Percentiles rank a stretch among this genome's conserved stretches.
These are phyloP conservation scores for Dasypolia templi DNA, from an alignment of 2,888 invertebrate genomes.

Conservation along the genomic window DNA sequence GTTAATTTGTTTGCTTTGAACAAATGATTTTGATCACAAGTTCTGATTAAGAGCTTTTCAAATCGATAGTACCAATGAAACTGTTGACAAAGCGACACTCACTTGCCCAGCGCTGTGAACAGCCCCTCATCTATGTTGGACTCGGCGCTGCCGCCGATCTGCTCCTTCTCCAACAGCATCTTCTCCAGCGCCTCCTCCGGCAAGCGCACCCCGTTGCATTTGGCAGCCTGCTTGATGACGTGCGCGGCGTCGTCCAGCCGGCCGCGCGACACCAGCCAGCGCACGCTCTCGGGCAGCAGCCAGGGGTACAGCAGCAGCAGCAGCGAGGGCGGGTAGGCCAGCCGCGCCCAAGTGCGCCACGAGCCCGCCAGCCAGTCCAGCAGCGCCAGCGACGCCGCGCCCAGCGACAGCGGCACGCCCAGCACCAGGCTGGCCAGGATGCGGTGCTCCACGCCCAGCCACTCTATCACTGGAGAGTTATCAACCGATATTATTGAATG, in stretches of 20 bases:
- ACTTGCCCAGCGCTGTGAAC: slow-evolving; percentile 81
- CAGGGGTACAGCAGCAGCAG: slow-evolving; percentile 92
- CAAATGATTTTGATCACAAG: neutral
- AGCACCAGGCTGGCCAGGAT: slow-evolving; percentile 93
- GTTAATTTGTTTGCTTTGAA: neutral
- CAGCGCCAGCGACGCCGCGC: slow-evolving; percentile 92
- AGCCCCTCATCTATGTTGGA: slow-evolving; percentile 80
- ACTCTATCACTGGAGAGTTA: slow-evolving; percentile 92
- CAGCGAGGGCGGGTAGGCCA: slow-evolving; percentile 93
- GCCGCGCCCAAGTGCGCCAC: slow-evolving; percentile 93
- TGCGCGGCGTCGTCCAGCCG: slow-evolving; percentile 91
- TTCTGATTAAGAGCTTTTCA: neutral
- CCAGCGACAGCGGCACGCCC: slow-evolving; percentile 93
- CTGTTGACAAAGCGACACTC: slow-evolving; percentile 56
- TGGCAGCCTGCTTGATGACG: slow-evolving; percentile 91
- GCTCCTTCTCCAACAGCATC: slow-evolving; percentile 79
- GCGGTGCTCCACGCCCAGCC: slow-evolving; percentile 93
- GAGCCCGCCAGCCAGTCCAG: slow-evolving; percentile 92
- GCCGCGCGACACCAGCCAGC: slow-evolving; percentile 94
- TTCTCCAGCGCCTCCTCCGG: slow-evolving; percentile 87
- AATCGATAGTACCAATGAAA: neutral
- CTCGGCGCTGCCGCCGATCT: slow-evolving; percentile 71
- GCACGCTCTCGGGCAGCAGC: slow-evolving; percentile 93
- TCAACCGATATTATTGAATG: neutral
- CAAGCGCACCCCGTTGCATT: slow-evolving; percentile 88